phyloP scores from a whole-genome alignment of 2,888 invertebrate genomes.

The Conops quadrifasciatus region DNA sequence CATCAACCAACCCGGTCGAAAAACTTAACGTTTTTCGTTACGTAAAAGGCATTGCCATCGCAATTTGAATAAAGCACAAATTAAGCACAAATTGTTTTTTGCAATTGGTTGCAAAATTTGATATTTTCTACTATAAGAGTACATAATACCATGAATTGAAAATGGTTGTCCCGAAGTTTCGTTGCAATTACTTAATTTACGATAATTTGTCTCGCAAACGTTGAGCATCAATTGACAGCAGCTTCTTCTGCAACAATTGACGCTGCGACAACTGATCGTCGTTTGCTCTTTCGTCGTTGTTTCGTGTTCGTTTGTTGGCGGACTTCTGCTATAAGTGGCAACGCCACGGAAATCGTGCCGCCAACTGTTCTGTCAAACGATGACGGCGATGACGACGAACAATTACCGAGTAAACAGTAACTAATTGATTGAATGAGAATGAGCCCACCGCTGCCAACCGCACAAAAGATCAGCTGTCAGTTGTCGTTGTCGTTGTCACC shows the following conservation, averaged over 20 bases:
- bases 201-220: constrained; percentile 32
- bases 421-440: constrained; percentile 3
- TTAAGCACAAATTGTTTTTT: neutral
- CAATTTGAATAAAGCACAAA: no score
- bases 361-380: constrained; percentile 22
- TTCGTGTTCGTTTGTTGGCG: neutral
- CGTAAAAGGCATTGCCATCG: no score
- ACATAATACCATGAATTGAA: neutral
- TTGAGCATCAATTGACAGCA: constrained; percentile 22
- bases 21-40: no score
- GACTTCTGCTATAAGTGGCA: neutral
- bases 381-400: neutral
- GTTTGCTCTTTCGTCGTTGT: neutral
- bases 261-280: neutral
- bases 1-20: no score
- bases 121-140: neutral
- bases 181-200: constrained; percentile 34
- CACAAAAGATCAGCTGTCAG: neutral
- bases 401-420: constrained; percentile 3
- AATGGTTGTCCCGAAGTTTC: neutral
- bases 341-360: constrained; percentile 14
- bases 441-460: neutral
- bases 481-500: neutral
- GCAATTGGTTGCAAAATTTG: neutral
- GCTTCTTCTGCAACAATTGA: neutral